Base-by-base conservation (phyloP, 2,888 invertebrate genomes). In the Drosophila testacea region DNA sequence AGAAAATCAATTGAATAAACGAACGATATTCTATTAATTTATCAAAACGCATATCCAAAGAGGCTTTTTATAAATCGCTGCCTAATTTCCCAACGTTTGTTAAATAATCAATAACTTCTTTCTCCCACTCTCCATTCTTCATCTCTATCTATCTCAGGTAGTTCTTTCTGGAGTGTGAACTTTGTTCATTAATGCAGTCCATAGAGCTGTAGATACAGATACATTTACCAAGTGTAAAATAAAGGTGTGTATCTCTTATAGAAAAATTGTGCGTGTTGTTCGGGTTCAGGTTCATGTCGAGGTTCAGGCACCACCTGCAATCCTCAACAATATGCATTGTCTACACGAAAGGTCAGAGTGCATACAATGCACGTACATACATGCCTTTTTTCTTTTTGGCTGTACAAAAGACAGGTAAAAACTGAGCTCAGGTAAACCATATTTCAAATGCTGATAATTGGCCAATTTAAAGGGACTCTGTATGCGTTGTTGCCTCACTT, bases 371-470 rank as follows among this genome's bases (percentile, higher is more conserved):
- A 69, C 55, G 69, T 55, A 68, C 50, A 11, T 57, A 38, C 57
- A 57, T 57, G 57, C 28, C 57, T 34, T 42, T 30, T 30, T 13
- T 71, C 7, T 32, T 32, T 5, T 22, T 57, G 52, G 42, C 36
- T 27, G 57, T 38, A 59, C 41, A 41, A 69, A 74, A 39, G 11
- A 7, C 81, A 81, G 90, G 85, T 89, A 86, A 71, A 71, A 48
- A 60, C 51, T 48, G 56, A 34, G 67, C 11, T 39, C 90, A 86
- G 90, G 90, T 88, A 86, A 79, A 76, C 51, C 71, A 80, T 85
- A 82, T 88, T 85, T 85, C 81, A 83, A 87, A 82, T 78, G 78
- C 69, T 66, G 87, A 83, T 90, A 90, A 90, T 90, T 90, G 91
- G 91, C 90, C 88, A 88, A 91, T 91, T 91, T 88, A 83, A 67